These are phyloP conservation scores for Cossypha dichroa DNA, from an alignment of 2,797 vertebrate species.

Conservation along the genomic window DNA sequence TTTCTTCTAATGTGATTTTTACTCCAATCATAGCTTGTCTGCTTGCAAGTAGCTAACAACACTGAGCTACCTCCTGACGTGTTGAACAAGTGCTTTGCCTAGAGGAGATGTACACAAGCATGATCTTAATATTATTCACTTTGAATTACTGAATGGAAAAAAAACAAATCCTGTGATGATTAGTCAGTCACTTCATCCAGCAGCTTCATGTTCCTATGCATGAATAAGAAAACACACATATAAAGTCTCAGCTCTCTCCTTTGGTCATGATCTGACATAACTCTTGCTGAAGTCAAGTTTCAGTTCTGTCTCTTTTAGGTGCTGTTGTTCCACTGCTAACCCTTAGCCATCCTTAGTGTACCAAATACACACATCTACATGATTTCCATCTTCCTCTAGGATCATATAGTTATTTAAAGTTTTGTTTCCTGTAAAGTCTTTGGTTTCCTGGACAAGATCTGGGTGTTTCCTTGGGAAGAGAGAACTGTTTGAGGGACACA, in stretches of 20 bases:
- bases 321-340: not conserved
- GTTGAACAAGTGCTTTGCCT: not conserved
- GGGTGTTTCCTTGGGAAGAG: not conserved
- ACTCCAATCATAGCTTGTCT: not conserved
- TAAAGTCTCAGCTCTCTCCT: not conserved
- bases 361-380: not conserved
- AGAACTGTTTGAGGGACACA: not conserved
- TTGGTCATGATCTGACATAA: not conserved
- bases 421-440: not conserved
- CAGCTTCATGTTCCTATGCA: not conserved
- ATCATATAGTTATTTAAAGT: not conserved
- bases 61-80: not conserved
- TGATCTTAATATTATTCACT: not conserved
- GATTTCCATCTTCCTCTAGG: not conserved
- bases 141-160: not conserved
- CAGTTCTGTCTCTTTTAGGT: not conserved
- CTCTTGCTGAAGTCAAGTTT: not conserved
- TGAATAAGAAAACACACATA: not conserved
- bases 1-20: not conserved
- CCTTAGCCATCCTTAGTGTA: not conserved
- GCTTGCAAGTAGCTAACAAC: not conserved
- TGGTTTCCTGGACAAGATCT: not conserved
- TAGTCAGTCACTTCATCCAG: not conserved
- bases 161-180: not conserved
- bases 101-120: not conserved